Evolutionary conservation across 2,113 vertebrate species (phyloP).

Genomic region (Percina caprodes): DNA sequence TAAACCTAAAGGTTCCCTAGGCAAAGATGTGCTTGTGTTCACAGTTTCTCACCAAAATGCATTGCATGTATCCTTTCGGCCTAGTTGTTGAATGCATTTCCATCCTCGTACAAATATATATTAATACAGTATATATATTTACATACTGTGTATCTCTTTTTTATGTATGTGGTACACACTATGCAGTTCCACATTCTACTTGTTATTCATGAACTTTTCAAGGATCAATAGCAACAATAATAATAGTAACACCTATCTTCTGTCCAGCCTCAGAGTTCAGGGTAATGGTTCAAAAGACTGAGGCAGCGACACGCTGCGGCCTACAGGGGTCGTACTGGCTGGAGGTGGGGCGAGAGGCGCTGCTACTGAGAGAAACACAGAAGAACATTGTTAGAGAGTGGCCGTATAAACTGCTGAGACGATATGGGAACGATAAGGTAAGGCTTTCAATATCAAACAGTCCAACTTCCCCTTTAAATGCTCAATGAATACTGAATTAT

Average conservation of each 20-base stretch:
- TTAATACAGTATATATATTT: too few species aligned
- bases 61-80: too few species aligned
- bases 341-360: slow-evolving; percentile 82
- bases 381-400: slow-evolving; percentile 83
- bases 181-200: neutral
- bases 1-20: too few species aligned
- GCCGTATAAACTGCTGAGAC: slow-evolving; percentile 92
- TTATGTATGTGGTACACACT: too few species aligned
- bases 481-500: neutral
- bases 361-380: slow-evolving; percentile 86
- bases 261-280: slow-evolving; percentile 86
- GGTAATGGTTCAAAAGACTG: slow-evolving; percentile 87
- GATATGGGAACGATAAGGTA: slow-evolving; percentile 95
- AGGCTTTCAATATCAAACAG: neutral
- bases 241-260: too few species aligned
- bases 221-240: too few species aligned
- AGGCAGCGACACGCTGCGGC: slow-evolving; percentile 88
- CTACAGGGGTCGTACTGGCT: slow-evolving; percentile 90
- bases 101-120: too few species aligned
- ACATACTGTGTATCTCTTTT: too few species aligned
- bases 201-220: neutral
- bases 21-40: too few species aligned
- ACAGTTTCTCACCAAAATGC: too few species aligned
- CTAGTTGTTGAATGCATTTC: too few species aligned
- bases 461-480: neutral